These are phyloP conservation scores for Cynocephalus volans DNA, from an alignment of 2,113 vertebrate genomes.

Conservation along the genomic window DNA sequence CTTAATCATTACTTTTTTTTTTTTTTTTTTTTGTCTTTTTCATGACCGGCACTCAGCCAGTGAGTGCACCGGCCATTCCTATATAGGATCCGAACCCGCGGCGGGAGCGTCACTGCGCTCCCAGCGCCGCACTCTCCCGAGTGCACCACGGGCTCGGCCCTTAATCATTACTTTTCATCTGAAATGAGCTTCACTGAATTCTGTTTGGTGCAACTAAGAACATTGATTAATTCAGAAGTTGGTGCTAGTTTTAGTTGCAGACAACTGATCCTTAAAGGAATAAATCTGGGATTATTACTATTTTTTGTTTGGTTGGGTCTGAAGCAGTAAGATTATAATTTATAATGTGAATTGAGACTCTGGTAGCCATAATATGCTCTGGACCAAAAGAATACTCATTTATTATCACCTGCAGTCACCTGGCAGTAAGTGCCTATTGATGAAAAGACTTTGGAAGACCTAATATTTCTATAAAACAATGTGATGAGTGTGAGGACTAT, in stretches of 20 bases:
- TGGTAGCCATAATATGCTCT: neutral
- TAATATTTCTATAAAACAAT: neutral
- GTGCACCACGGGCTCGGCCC: no score
- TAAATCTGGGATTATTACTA: neutral
- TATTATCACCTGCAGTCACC: neutral
- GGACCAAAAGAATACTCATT: neutral
- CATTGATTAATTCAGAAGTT: neutral
- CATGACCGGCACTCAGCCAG: no score
- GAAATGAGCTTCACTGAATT: neutral
- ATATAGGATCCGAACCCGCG: no score
- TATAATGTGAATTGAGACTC: neutral
- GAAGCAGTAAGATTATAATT: neutral
- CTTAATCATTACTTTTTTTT: neutral
- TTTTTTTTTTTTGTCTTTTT: no score
- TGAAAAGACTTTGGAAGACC: neutral
- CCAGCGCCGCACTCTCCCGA: no score
- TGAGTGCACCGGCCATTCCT: no score
- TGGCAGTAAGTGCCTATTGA: neutral
- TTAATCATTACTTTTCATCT: neutral
- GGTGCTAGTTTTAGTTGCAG: neutral
- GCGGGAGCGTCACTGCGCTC: no score
- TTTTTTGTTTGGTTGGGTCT: neutral
- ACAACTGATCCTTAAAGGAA: neutral
- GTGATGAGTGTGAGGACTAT: neutral
- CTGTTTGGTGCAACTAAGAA: neutral